Evolutionary conservation across 2,797 vertebrate species (phyloP), one percentile per base, ranked within the genome.

Genomic region (Streptopelia turtur): DNA sequence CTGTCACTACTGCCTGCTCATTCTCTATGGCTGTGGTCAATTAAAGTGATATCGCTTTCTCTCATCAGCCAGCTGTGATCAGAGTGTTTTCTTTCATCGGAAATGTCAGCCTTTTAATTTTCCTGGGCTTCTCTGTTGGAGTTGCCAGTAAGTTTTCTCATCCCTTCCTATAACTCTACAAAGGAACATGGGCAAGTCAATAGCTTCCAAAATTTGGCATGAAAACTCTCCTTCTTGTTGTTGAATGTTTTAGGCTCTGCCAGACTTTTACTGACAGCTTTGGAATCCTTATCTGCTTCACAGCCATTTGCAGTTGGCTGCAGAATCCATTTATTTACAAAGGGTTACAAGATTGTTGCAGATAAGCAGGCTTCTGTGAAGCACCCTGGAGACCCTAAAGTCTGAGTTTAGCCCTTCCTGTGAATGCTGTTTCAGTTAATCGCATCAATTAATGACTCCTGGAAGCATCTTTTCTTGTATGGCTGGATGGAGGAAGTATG

Each of bases 61-160:
- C 24, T 93, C 28, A 22, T 31, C 35, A 78, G 57, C 35, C 49
- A 92, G 5, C 45, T 89, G 53, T 81, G 61, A 83, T 70, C n/a
- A 59, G 59, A 64, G 50, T 74, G 43, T 83, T 90, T 81, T 93
- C 47, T 88, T 93, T 91, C 27, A 43, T 91, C 69, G 88, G 52
- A 74, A 80, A 25, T 83, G 64, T 3, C 39, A 85, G 20, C 23
- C 33, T 89, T 96, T 94, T 87, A 76, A 82, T 24, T 90, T 74
- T 71, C 28, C 78, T 65, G 55, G 50, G 18, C 33, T 93, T 90
- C 66, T 92, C 4, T 84, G 18, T 69, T 92, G 77, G 66, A 84
- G 21, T 65, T 69, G 59, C 50, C 57, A 61, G 14, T 64, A 57
- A 69, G 50, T 92, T 88, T 85, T 88, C 55, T 88, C 37, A 64